A percentile compares a stretch with the other conserved stretches of the same genome.
These are phyloP conservation scores for Drosophila truncata DNA, from an alignment of 1,140 invertebrate genomes.

Conservation along the genomic window DNA sequence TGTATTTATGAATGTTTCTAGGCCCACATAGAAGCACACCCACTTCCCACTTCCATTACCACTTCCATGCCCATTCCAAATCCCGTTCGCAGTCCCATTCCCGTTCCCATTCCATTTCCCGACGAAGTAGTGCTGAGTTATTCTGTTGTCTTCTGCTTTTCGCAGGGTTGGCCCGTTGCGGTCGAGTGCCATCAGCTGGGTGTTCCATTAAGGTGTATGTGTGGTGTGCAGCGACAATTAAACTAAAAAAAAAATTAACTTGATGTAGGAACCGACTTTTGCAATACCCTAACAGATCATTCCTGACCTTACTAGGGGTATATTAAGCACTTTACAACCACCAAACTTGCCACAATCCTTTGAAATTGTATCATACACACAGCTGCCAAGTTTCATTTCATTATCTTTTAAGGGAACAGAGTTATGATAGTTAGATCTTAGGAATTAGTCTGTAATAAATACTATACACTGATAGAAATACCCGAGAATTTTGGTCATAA, in stretches of 20 bases:
- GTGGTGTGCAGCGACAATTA: constrained; percentile 71
- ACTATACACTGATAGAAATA: no score
- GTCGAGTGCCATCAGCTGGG: constrained; percentile 71
- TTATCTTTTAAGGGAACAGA: neutral
- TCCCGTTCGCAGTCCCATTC: constrained; percentile 31
- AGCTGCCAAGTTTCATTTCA: neutral
- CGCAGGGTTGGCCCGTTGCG: constrained; percentile 75
- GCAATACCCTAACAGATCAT: constrained; percentile 2
- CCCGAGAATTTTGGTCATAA: no score
- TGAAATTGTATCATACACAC: neutral
- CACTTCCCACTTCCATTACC: constrained; percentile 41
- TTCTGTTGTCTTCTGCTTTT: constrained; percentile 54
- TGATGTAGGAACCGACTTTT: neutral
- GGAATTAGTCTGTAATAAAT: neutral
- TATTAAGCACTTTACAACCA: neutral
- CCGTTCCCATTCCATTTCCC: constrained; percentile 29
- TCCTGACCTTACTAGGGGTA: neutral
- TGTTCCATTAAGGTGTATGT: constrained; percentile 28
- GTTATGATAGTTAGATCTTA: constrained; percentile 2
- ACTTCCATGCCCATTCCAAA: constrained; percentile 39
- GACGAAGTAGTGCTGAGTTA: constrained; percentile 13
- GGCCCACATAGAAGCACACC: constrained; percentile 44
- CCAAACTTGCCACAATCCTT: constrained; percentile 1
- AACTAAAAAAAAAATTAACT: constrained; percentile 26
- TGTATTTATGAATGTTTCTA: constrained; percentile 14